These are phyloP conservation scores for Ifrita kowaldi DNA, from an alignment of 2,113 vertebrate genomes.

Conservation along the genomic window DNA sequence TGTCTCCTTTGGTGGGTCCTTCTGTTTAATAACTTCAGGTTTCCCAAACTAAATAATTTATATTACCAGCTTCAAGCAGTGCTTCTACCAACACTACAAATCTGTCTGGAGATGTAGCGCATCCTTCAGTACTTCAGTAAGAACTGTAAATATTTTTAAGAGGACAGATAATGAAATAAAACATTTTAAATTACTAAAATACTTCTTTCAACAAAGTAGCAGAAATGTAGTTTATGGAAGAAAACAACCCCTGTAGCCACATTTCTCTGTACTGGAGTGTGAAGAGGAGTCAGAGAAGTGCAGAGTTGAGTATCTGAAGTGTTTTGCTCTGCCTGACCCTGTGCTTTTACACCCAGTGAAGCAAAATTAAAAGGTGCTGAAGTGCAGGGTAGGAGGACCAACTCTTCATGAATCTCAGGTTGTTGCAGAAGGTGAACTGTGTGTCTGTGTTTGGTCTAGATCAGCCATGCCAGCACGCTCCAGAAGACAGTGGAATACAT, in stretches of 20 bases:
- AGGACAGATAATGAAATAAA: background rate
- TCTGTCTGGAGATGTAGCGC: background rate
- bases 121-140: background rate
- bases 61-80: background rate
- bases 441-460: slow-evolving; percentile 69
- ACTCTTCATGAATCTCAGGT: background rate
- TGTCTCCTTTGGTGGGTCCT: background rate
- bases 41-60: background rate
- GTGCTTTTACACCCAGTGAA: background rate
- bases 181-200: background rate
- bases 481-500: slow-evolving; percentile 96
- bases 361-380: background rate
- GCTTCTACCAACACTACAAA: background rate
- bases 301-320: background rate
- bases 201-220: background rate
- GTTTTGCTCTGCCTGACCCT: background rate
- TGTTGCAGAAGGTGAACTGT: background rate
- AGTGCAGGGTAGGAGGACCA: background rate
- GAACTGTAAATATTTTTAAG: background rate
- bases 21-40: background rate
- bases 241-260: background rate
- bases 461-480: slow-evolving; percentile 87
- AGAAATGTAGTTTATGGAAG: background rate
- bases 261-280: background rate
- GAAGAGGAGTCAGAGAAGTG: background rate